Percentiles rank a stretch among this genome's conserved stretches.
phyloP scores from a whole-genome alignment of 2,888 invertebrate genomes.

The Crioceris asparagi region DNA sequence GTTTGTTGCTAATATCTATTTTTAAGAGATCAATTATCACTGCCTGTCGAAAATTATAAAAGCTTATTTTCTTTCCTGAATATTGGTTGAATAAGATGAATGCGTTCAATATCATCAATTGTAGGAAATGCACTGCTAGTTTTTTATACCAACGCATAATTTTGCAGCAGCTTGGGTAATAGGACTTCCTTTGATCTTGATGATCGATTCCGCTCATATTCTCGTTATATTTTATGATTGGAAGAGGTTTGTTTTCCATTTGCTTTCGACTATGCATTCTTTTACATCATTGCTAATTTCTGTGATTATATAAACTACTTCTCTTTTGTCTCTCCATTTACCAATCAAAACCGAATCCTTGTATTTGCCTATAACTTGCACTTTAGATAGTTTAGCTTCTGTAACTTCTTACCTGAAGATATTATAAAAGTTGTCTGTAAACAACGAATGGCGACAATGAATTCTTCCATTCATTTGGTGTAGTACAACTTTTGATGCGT shows the following conservation, averaged over 20 bases:
- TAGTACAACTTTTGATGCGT: background rate
- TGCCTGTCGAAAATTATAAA: constrained; percentile 1
- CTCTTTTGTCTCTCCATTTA: background rate
- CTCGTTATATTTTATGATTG: constrained; percentile 5
- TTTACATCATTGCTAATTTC: background rate
- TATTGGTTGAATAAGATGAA: constrained; percentile 8
- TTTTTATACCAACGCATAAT: constrained; percentile 10
- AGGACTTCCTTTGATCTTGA: constrained; percentile 10
- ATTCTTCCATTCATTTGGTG: background rate
- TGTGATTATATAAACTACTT: background rate
- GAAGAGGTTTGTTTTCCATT: background rate
- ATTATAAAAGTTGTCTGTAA: background rate
- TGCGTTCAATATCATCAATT: constrained; percentile 9
- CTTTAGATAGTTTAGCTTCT: no score
- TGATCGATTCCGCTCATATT: constrained; percentile 9
- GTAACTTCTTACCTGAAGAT: background rate
- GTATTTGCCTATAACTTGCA: background rate
- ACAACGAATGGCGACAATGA: background rate
- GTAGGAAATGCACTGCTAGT: constrained; percentile 9
- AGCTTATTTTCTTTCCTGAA: constrained; percentile 2
- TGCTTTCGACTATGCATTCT: background rate
- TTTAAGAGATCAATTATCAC: no score
- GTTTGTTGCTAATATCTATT: no score
- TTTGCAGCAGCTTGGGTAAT: constrained; percentile 8
- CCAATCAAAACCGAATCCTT: background rate